Conservation (phyloP, 2,888 invertebrate genomes). For the Hirtodrosophila alboralis region DNA sequence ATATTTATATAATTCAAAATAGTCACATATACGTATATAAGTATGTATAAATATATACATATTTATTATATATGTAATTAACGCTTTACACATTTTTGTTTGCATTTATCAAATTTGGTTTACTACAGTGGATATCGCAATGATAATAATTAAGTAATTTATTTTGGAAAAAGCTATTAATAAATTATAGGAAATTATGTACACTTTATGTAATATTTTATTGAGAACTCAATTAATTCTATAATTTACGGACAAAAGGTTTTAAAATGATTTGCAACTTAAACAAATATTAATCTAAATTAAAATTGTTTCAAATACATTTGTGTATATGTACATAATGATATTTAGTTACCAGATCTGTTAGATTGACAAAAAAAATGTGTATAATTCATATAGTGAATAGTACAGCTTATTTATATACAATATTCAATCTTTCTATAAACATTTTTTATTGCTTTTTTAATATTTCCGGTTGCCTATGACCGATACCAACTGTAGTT, state of each 20-base stretch:
- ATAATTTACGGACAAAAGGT: slow-evolving; percentile 6
- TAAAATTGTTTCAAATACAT: slow-evolving; percentile 1
- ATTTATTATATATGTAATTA: slow-evolving; percentile 47
- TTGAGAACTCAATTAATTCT: not conserved
- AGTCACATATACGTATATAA: slow-evolving; percentile 28
- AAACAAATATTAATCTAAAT: not conserved
- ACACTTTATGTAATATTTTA: not conserved
- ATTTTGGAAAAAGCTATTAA: slow-evolving; percentile 8
- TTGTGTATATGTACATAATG: not conserved
- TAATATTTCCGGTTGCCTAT: slow-evolving; percentile 20
- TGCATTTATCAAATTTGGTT: slow-evolving; percentile 33
- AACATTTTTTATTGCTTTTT: slow-evolving; percentile 40
- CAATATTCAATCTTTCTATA: slow-evolving; percentile 11
- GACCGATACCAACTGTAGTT: slow-evolving; percentile 50
- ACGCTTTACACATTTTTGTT: slow-evolving; percentile 47
- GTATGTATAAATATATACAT: slow-evolving; percentile 18
- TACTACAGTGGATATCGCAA: slow-evolving; percentile 50
- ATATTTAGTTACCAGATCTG: slow-evolving; percentile 3
- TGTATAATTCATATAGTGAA: not conserved
- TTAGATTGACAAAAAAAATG: not conserved
- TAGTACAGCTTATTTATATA: not conserved
- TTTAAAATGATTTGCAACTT: slow-evolving; percentile 7
- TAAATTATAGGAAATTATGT: slow-evolving; percentile 19
- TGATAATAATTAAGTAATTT: slow-evolving; percentile 22
- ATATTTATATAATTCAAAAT: slow-evolving; percentile 36